Percentiles rank a stretch among this genome's conserved stretches.
Evolutionary conservation across 2,113 vertebrate species (phyloP).

Genomic region (Romanogobio albipinnatus): DNA sequence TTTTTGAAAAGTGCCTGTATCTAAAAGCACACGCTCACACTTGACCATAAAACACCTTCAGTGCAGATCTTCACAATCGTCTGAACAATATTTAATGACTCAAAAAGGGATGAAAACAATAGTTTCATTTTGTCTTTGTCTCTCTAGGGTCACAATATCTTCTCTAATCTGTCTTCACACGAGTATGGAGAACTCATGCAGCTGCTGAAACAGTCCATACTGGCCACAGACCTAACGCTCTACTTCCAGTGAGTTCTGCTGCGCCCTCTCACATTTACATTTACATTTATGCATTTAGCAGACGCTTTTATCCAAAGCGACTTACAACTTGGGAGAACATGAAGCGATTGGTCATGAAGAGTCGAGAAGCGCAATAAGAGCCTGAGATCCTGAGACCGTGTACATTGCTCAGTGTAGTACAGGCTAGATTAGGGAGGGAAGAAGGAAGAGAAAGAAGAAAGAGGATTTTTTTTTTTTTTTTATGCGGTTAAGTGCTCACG

Average conservation of each 20-base stretch:
- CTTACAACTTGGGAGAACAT: too few species aligned
- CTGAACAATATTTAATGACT: background rate
- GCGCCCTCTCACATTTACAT: background rate
- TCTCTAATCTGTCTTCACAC: constrained; percentile 96
- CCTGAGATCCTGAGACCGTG: too few species aligned
- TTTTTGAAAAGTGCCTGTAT: background rate
- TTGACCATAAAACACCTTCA: background rate
- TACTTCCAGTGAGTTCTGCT: constrained; percentile 94
- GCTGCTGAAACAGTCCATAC: constrained; percentile 96
- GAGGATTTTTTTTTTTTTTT: too few species aligned
- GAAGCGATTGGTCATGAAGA: too few species aligned
- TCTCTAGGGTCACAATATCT: constrained; percentile 97
- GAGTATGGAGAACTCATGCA: constrained; percentile 99
- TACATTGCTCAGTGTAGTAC: too few species aligned
- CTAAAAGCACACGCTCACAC: background rate
- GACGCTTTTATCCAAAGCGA: too few species aligned
- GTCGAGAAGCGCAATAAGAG: too few species aligned
- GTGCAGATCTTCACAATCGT: background rate
- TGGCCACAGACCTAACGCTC: constrained; percentile 97
- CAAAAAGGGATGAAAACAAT: background rate
- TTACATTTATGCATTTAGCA: too few species aligned
- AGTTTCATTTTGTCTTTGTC: constrained; percentile 55
- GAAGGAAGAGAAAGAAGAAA: too few species aligned
- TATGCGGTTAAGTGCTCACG: too few species aligned
- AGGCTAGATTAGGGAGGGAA: too few species aligned